phyloP scores from a whole-genome alignment of 2,113 vertebrate species.

The Oreochromis niloticus region DNA sequence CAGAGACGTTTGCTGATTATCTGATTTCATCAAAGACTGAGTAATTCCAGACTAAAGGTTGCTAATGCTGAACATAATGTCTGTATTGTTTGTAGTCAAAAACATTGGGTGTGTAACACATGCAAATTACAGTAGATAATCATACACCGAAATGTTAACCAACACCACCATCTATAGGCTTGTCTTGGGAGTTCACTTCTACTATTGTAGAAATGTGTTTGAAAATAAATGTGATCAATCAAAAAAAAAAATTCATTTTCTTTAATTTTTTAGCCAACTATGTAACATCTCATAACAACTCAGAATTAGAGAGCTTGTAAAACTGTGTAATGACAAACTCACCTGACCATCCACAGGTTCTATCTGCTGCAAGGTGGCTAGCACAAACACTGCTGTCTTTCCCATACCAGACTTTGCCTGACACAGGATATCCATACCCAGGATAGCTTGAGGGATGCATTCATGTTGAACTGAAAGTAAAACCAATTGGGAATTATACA shows the following conservation, averaged over 20 bases:
- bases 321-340: background rate
- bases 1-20: background rate
- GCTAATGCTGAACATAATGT: background rate
- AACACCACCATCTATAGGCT: background rate
- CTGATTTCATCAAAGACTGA: background rate
- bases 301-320: background rate
- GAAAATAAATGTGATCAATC: background rate
- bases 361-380: constrained; percentile 85
- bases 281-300: background rate
- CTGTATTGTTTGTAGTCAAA: background rate
- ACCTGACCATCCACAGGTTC: constrained; percentile 85
- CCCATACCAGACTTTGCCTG: constrained; percentile 91
- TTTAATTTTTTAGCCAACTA: background rate
- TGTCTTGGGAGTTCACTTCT: background rate
- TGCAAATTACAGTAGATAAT: background rate
- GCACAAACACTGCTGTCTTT: constrained; percentile 84
- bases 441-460: constrained; percentile 86
- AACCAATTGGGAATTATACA: background rate
- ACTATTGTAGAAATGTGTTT: background rate
- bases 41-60: background rate
- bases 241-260: background rate
- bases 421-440: constrained; percentile 86
- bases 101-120: background rate
- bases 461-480: constrained; percentile 80
- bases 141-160: background rate